Percentiles rank a stretch among this genome's conserved stretches.
phyloP scores from a whole-genome alignment of 1,140 invertebrate genomes.

The Gonatopus flavifemur region DNA sequence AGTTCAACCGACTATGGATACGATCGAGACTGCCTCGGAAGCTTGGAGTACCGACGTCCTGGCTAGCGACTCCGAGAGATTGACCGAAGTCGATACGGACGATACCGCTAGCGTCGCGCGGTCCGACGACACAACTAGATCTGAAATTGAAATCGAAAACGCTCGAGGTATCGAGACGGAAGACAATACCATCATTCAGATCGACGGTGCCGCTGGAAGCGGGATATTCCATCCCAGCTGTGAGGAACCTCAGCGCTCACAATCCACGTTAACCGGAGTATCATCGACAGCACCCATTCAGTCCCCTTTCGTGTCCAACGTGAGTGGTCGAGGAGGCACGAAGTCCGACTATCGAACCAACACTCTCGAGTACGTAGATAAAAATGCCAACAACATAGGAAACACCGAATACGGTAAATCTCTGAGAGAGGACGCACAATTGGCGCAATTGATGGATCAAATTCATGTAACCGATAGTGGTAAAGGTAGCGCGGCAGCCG shows the following conservation, averaged over 20 bases:
- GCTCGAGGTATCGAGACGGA: constrained; percentile 58
- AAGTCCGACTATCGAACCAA: constrained; percentile 49
- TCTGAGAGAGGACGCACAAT: constrained; percentile 34
- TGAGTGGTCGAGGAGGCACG: constrained; percentile 45
- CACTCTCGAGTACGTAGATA: constrained; percentile 57
- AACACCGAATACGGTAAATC: constrained; percentile 33
- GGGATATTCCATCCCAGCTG: too few species aligned
- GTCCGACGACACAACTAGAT: constrained; percentile 73
- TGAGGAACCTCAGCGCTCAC: too few species aligned
- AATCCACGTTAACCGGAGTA: too few species aligned
- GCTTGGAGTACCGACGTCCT: constrained; percentile 97
- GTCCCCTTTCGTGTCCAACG: constrained; percentile 41
- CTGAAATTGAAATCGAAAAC: constrained; percentile 64
- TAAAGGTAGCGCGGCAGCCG: constrained; percentile 29
- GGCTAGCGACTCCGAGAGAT: constrained; percentile 89
- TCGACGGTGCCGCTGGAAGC: too few species aligned
- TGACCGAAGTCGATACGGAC: constrained; percentile 86
- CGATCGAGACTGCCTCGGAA: constrained; percentile 90
- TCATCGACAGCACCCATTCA: constrained; percentile 41
- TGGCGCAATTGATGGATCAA: constrained; percentile 45
- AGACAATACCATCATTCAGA: too few species aligned
- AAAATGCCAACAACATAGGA: constrained; percentile 54
- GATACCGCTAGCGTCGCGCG: constrained; percentile 75
- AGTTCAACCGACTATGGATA: constrained; percentile 62
- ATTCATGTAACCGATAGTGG: constrained; percentile 43